A percentile compares a stretch with the other conserved stretches of the same genome.
These are phyloP conservation scores for Tragopan temminckii DNA, from an alignment of 2,797 vertebrate species.

Conservation along the genomic window DNA sequence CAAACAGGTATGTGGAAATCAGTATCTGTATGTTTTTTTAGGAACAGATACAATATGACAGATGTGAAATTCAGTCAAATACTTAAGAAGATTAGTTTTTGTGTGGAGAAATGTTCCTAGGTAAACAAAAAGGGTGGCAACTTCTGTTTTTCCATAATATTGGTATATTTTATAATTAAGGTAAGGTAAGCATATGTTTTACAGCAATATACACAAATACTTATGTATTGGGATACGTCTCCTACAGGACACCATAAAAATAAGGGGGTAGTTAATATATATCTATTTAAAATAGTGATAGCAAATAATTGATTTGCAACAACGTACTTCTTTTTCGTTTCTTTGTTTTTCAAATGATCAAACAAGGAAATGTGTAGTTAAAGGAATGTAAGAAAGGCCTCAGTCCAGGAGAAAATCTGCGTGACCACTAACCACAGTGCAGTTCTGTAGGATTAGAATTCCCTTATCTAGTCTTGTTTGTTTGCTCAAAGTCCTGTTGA, in stretches of 20 bases:
- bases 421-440: background rate
- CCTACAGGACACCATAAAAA: background rate
- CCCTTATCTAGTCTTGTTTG: background rate
- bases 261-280: background rate
- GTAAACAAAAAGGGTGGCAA: background rate
- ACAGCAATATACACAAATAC: background rate
- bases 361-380: background rate
- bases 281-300: background rate
- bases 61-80: background rate
- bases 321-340: too few relatives aligned
- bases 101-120: background rate
- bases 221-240: background rate
- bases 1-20: constrained; percentile 87
- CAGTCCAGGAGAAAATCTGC: background rate
- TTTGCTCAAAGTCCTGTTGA: background rate
- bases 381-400: background rate
- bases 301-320: background rate
- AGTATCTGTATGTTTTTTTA: background rate
- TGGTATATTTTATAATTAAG: background rate
- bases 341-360: background rate
- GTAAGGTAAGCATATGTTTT: background rate
- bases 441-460: background rate
- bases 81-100: background rate
- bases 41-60: background rate
- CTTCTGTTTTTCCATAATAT: background rate